Base-by-base conservation (phyloP, 1,140 invertebrate genomes). In the Latrodectus geometricus region DNA sequence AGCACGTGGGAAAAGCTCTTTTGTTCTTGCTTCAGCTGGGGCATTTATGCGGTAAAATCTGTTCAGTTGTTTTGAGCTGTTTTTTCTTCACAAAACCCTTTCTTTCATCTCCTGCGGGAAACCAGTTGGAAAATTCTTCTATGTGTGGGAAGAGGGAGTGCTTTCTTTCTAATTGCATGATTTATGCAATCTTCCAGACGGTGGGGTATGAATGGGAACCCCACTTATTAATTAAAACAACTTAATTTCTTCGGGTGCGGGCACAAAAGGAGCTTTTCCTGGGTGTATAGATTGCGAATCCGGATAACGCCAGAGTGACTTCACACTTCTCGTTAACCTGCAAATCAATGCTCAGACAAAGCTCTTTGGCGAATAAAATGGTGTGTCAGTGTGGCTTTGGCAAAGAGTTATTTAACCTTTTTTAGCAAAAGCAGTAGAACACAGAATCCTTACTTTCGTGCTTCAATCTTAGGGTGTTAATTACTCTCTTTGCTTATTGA, bases 211-310 rank as follows among this genome's bases (percentile, higher is more conserved):
- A 80, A 80, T 70, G 49, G 68, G 50, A 61, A 56, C 17, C 65
- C 20, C 68, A 23, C 78, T 80, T 80, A 80, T 80, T 80, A 80
- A 80, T 80, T 80, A 80, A 80, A 80, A 80, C 78, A 80, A 73
- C 70, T 73, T 73, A 73, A 80, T 80, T 80, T 80, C 52, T 66
- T 70, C 78, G 68, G 50, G 12, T 80, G 49, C 49, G 17, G 54
- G 66, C 68, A 80, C 78, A 80, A 80, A 70, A 80, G 78, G 68
- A 17, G 49, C 78, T 52, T 80, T 80, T 20, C 66, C 78, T 48
- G 69, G 35, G 49, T 48, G 35, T 66, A 23, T 69, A 76, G 78
- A 70, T 54, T 9, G n/a, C 20, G 78, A 61, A 20, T 52, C 20
- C 17, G 78, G 78, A 80, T 80, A 52, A 54, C 78, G 48, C 52